Conservation (phyloP, 1,140 invertebrate species). For the Saccostrea cuccullata region DNA sequence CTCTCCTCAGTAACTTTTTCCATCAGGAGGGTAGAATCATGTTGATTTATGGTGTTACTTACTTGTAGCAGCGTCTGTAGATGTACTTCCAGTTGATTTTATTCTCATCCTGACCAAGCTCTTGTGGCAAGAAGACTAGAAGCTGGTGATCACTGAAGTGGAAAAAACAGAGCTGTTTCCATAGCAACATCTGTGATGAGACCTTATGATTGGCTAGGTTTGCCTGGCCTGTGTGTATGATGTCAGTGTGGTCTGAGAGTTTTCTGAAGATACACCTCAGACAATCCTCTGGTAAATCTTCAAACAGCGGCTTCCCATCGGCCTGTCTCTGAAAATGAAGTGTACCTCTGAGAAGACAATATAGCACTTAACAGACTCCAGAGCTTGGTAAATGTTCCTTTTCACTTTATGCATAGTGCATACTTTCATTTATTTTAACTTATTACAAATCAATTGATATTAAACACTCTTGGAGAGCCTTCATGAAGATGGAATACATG, state of each 20-base stretch:
- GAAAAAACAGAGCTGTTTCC: constrained; percentile 93
- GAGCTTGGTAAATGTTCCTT: no score
- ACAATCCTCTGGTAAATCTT: constrained; percentile 95
- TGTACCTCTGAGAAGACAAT: no score
- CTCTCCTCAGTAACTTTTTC: not conserved
- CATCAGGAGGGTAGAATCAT: not conserved
- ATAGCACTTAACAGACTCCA: no score
- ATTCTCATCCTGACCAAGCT: constrained; percentile 57
- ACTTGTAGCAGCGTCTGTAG: constrained; percentile 73
- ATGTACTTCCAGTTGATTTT: constrained; percentile 70
- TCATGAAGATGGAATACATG: constrained; percentile 33
- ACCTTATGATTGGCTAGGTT: constrained; percentile 88
- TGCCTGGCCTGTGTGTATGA: constrained; percentile 86
- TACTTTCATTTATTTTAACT: no score
- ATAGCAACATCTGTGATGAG: constrained; percentile 92
- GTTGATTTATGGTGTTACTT: constrained; percentile 42
- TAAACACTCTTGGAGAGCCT: no score
- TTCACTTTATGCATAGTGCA: no score
- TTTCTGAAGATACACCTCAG: constrained; percentile 93
- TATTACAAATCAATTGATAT: no score
- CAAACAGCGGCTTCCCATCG: constrained; percentile 89
- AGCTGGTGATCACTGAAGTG: constrained; percentile 95
- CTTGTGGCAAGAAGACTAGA: constrained; percentile 82
- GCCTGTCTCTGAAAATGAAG: constrained; percentile 85
- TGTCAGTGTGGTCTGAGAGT: constrained; percentile 93